phyloP scores from a whole-genome alignment of 1,140 invertebrate species.

The Caenorhabditis inopinata region DNA sequence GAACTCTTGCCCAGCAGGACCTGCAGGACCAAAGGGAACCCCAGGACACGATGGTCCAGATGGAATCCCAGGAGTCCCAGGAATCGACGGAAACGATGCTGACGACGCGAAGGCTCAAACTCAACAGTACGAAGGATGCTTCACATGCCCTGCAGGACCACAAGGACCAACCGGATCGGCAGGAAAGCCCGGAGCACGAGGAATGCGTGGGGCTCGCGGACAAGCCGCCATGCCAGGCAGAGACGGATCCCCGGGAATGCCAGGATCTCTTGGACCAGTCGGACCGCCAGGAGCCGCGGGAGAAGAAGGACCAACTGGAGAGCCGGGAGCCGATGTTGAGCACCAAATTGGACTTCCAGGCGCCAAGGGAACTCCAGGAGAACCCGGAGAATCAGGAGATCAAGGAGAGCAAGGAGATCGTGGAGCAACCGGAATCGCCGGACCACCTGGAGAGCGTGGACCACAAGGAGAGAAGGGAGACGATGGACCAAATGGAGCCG shows the following conservation, averaged over 20 bases:
- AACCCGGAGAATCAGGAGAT: slow-evolving; percentile 26
- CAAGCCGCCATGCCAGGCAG: slow-evolving; percentile 44
- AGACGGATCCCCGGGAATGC: slow-evolving; percentile 48
- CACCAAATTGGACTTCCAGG: slow-evolving; percentile 50
- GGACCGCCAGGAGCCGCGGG: slow-evolving; percentile 50
- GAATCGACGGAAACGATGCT: slow-evolving; percentile 41
- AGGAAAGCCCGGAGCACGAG: slow-evolving; percentile 45
- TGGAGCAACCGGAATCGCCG: slow-evolving; percentile 14
- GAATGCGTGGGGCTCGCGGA: slow-evolving; percentile 50
- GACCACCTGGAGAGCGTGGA: slow-evolving; percentile 42
- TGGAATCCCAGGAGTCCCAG: slow-evolving; percentile 20
- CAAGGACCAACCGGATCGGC: slow-evolving; percentile 43
- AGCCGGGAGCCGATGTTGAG: slow-evolving; percentile 45
- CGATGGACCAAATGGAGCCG: slow-evolving; percentile 35
- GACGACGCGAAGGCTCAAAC: slow-evolving; percentile 45
- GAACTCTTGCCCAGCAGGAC: slow-evolving; percentile 31
- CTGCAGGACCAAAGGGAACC: slow-evolving; percentile 12
- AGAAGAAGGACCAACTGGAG: slow-evolving; percentile 51
- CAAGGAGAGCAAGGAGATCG: slow-evolving; percentile 17
- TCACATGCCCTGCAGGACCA: slow-evolving; percentile 48
- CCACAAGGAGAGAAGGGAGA: slow-evolving; percentile 42
- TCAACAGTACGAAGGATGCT: slow-evolving; percentile 47
- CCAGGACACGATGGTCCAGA: slow-evolving; percentile 13
- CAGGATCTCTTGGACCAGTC: slow-evolving; percentile 44
- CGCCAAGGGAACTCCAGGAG: slow-evolving; percentile 48